These are phyloP conservation scores for Sus cebifrons DNA, from an alignment of 2,797 vertebrate species.

Conservation along the genomic window DNA sequence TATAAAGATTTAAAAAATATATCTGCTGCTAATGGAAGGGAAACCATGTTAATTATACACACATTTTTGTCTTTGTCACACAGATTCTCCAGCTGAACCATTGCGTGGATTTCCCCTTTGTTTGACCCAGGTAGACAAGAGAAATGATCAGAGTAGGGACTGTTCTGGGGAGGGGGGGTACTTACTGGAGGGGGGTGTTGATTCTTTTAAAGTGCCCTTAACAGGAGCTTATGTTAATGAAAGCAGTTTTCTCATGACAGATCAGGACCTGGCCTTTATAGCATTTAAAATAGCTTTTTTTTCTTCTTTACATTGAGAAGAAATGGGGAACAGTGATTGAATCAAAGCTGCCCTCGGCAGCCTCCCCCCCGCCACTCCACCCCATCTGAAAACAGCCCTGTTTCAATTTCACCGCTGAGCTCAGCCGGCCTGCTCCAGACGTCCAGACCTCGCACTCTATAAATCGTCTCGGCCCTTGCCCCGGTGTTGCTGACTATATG, in stretches of 20 bases:
- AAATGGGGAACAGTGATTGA: constrained; percentile 77
- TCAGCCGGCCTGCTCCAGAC: constrained; percentile 74
- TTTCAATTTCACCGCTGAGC: constrained; percentile 77
- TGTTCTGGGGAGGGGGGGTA: background rate
- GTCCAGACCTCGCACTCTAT: constrained; percentile 80
- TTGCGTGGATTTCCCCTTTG: background rate
- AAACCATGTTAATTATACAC: background rate
- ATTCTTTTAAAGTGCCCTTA: constrained; percentile 67
- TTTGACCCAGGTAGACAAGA: background rate
- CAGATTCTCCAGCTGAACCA: background rate
- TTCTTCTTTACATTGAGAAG: constrained; percentile 63
- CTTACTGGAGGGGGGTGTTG: background rate
- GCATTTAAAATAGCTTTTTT: background rate
- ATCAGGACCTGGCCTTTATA: constrained; percentile 69
- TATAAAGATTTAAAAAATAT: background rate
- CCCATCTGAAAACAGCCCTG: constrained; percentile 74
- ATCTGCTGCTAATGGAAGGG: background rate
- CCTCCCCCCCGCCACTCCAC: constrained; percentile 29
- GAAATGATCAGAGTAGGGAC: background rate
- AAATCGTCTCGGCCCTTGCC: constrained; percentile 85
- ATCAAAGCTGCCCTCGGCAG: constrained; percentile 61
- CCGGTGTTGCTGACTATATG: constrained; percentile 76
- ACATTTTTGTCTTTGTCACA: background rate
- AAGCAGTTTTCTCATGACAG: constrained; percentile 19
- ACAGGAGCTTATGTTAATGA: constrained; percentile 53